phyloP scores from a whole-genome alignment of 1,140 invertebrate genomes.

The Dendroctonus valens region DNA sequence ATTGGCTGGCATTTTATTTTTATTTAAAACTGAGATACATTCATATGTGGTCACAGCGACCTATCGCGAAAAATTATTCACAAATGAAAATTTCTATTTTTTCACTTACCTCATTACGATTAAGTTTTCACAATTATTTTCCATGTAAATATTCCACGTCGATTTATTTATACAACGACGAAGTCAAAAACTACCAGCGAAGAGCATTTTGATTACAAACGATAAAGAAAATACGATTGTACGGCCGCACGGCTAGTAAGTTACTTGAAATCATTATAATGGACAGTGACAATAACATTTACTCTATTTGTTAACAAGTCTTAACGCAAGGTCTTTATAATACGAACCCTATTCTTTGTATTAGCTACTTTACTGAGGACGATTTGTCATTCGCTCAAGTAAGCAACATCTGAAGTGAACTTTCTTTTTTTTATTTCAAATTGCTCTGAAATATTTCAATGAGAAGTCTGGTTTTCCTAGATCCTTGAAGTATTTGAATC shows the following conservation, averaged over 20 bases:
- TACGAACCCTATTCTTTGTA: conserved; percentile 35
- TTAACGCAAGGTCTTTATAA: conserved; percentile 37
- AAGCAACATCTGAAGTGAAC: conserved; percentile 11
- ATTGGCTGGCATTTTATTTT: not conserved
- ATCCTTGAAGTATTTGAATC: no score
- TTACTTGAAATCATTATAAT: conserved; percentile 36
- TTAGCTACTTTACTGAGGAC: conserved; percentile 28
- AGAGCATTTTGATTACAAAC: conserved; percentile 26
- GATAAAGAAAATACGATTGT: conserved; percentile 21
- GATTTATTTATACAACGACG: no score
- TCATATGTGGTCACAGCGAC: not conserved
- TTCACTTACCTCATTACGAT: conserved; percentile 25
- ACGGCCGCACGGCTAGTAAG: conserved; percentile 21
- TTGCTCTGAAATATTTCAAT: not conserved
- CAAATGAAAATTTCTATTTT: not conserved
- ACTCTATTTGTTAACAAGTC: conserved; percentile 37
- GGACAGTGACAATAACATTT: conserved; percentile 36
- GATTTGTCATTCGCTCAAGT: conserved; percentile 25
- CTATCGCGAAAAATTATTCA: not conserved
- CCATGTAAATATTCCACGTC: no score
- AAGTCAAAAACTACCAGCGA: conserved; percentile 6
- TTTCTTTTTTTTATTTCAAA: not conserved
- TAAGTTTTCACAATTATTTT: no score
- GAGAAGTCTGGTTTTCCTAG: no score
- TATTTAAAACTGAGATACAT: not conserved